Evolutionary conservation across 2,113 vertebrate genomes (phyloP), one percentile per base, ranked within the genome.

Genomic region (Semnopithecus entellus): DNA sequence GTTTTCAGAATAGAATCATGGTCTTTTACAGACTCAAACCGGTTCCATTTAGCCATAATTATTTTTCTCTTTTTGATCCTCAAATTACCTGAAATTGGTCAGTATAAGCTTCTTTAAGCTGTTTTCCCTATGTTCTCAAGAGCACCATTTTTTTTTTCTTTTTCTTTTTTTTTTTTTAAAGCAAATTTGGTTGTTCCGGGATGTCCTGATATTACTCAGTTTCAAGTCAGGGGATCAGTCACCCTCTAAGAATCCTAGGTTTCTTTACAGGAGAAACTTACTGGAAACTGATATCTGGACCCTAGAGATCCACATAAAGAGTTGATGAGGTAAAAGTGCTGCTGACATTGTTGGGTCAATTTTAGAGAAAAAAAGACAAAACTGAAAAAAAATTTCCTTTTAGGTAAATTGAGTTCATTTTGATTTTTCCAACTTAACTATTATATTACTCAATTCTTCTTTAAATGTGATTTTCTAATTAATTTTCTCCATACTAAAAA

Each of bases 381-480:
- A 35, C 30, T 18, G 35, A 50, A 92, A 81, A 81, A 73, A 6
- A 52, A 38, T n/a, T 72, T 57, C 20, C 32, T 88, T 89, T 90
- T 66, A 87, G n/a, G 50, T 79, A 89, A 83, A 91, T 22, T 64
- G 13, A 88, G 0, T 81, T 95, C 20, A 89, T 30, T 66, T 55
- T 75, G 4, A 40, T 79, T 93, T 94, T 80, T 66, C 38, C 1
- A 57, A 30, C 68, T 92, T 86, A 72, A 22, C 25, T 76, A 18
- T 88, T 40, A 25, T 75, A 17, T 89, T 59, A 20, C 45, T 92
- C 35, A 84, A 4, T 76, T 85, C 38, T 50, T 38, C 73, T 83
- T 93, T 93, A 73, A 61, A 78, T 89, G 2, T 68, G 32, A 73
- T 86, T 96, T 93, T 76, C 72, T 61, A 80, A 75, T 57, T 90